Base-by-base conservation (phyloP, 2,888 invertebrate genomes). In the Elegia similella region DNA sequence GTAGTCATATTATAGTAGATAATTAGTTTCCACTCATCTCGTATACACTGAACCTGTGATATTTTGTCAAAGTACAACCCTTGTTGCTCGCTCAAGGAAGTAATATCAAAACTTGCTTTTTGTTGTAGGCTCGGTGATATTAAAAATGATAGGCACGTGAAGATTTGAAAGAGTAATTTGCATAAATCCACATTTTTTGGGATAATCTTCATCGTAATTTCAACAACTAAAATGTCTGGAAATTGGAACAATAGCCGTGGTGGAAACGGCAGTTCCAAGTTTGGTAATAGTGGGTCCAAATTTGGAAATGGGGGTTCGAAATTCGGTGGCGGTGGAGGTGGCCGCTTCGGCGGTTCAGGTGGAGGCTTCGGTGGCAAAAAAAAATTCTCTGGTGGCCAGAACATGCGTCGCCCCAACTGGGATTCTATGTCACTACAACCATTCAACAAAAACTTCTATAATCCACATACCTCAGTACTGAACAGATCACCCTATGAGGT, bases 371-470 rank as follows among this genome's bases (percentile, higher is more conserved):
- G 88, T 6, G 81, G 85, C 53, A 88, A 87, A 58, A 88, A 90
- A 63, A 90, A 92, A 38, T 89, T 89, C 60, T 79, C 88, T 8
- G 90, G 91, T 7, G 92, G 92, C 6, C 88, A 86, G 75, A 93
- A 87, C 67, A 86, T 93, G 81, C 87, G 88, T 1, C 86, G 82
- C 7, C 89, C 93, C 0, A 92, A 93, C 67, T 94, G 93, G 93
- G 82, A 86, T 48, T 76, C 84, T 0, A 69, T 92, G 67, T 86
- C 92, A 0, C 75, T 93, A 46, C 93, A 94, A 62, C 95, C 95
- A 5, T 96, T 97, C 78, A 95, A 96, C 78, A 97, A 96, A 78
- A 93, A 96, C 73, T 97, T 97, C 70, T 97, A 97, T 72, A 92
- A 94, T 62, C 96, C 96, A 63, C 95, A 95, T 71, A 92, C 94